Evolutionary conservation across 1,140 invertebrate species (phyloP).

Genomic region (Cylas formicarius): DNA sequence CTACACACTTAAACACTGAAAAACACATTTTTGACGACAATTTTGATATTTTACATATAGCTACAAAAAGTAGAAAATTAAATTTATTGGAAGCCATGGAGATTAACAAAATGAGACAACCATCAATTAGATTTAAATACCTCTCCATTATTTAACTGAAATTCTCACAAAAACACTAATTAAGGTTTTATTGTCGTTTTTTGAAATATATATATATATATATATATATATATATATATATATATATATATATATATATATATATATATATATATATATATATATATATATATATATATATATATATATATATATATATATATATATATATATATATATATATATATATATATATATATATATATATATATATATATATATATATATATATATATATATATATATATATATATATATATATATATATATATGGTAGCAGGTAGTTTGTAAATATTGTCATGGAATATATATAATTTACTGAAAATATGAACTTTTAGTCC

Average conservation of each 20-base stretch:
- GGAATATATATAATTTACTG: background rate
- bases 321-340: constrained; percentile 1
- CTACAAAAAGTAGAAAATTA: too few species aligned
- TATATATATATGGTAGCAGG: too few species aligned
- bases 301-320: background rate
- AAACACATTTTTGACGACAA: too few species aligned
- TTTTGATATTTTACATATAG: too few species aligned
- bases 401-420: constrained; percentile 2
- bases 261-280: background rate
- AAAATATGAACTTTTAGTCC: background rate
- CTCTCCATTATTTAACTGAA: too few species aligned
- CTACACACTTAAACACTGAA: too few species aligned
- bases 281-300: background rate
- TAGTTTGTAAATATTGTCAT: background rate
- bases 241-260: constrained; percentile 2
- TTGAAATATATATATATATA: background rate
- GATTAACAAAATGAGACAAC: too few species aligned
- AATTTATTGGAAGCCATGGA: too few species aligned
- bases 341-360: background rate
- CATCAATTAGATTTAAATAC: too few species aligned
- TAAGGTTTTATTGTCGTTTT: too few species aligned
- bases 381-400: constrained; percentile 1
- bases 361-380: background rate
- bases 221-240: constrained; percentile 1
- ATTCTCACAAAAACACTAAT: too few species aligned